These are phyloP conservation scores for Vannuccia rotundouncinata DNA, from an alignment of 2,888 invertebrate genomes.

Conservation along the genomic window DNA sequence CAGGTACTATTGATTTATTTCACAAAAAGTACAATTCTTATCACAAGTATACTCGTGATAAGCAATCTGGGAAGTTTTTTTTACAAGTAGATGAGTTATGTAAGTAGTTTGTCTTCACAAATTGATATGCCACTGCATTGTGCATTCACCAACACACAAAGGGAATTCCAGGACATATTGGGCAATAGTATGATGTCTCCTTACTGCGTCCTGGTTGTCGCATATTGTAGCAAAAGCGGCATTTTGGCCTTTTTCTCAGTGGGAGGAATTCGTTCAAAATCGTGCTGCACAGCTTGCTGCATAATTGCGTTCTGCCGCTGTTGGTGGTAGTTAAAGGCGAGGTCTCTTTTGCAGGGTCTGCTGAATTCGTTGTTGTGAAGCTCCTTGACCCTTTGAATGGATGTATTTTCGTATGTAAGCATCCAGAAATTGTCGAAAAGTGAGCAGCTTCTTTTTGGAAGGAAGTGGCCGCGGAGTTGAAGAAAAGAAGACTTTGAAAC, in stretches of 20 bases:
- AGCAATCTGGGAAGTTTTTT: background rate
- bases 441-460: background rate
- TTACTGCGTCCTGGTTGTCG: background rate
- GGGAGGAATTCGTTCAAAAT: conserved; percentile 1
- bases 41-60: conserved; percentile 21
- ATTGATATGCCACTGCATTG: conserved; percentile 6
- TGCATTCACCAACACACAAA: conserved; percentile 4
- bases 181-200: background rate
- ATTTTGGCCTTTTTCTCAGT: conserved; percentile 5
- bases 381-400: background rate
- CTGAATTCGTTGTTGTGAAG: background rate
- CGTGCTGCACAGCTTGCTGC: conserved; percentile 7
- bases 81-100: background rate
- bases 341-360: background rate
- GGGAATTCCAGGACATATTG: conserved; percentile 8
- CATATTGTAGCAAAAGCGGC: conserved; percentile 12
- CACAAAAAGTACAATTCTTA: conserved; percentile 1
- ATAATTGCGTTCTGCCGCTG: no score
- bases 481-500: conserved; percentile 14
- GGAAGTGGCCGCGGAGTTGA: conserved; percentile 7
- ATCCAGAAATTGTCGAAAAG: no score
- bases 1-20: no score
- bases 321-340: conserved; percentile 1
- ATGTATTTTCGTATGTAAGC: conserved; percentile 9
- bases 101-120: no score